phyloP scores from a whole-genome alignment of 2,797 vertebrate genomes.

The Macropodus opercularis region DNA sequence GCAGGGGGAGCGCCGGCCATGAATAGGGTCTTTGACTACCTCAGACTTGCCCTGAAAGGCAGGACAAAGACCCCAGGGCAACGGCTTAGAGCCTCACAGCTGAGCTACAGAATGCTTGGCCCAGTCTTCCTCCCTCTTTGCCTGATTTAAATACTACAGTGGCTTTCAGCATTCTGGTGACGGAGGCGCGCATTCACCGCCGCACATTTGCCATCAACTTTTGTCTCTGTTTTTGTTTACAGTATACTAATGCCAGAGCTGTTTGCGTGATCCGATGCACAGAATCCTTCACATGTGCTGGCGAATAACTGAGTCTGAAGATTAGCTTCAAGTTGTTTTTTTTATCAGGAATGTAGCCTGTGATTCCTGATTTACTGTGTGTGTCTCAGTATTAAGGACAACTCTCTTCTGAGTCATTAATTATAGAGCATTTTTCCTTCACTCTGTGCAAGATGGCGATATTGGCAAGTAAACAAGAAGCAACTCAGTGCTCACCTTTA shows the following conservation, averaged over 20 bases:
- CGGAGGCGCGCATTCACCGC: conserved; percentile 66
- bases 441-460: conserved; percentile 57
- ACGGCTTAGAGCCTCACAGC: conserved; percentile 86
- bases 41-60: conserved; percentile 87
- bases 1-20: conserved; percentile 82
- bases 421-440: conserved; percentile 56
- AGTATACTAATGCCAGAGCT: conserved; percentile 54
- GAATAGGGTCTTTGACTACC: conserved; percentile 87
- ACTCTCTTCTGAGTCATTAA: conserved; percentile 56
- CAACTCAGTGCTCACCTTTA: conserved; percentile 66
- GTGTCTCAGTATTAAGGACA: conserved; percentile 51
- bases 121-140: conserved; percentile 79
- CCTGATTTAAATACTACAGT: conserved; percentile 85
- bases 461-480: conserved; percentile 66
- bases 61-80: conserved; percentile 86
- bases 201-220: conserved; percentile 65
- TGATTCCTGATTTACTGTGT: conserved; percentile 44
- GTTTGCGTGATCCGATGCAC: conserved; percentile 52
- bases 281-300: conserved; percentile 40
- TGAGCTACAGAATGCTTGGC: conserved; percentile 83
- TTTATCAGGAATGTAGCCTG: conserved; percentile 58
- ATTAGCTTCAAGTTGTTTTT: conserved; percentile 51
- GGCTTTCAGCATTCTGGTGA: conserved; percentile 79
- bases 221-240: conserved; percentile 78
- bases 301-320: conserved; percentile 49